Base-by-base conservation (phyloP, 92 coral and sea anemone genomes). In the Plumapathes pennacea region DNA sequence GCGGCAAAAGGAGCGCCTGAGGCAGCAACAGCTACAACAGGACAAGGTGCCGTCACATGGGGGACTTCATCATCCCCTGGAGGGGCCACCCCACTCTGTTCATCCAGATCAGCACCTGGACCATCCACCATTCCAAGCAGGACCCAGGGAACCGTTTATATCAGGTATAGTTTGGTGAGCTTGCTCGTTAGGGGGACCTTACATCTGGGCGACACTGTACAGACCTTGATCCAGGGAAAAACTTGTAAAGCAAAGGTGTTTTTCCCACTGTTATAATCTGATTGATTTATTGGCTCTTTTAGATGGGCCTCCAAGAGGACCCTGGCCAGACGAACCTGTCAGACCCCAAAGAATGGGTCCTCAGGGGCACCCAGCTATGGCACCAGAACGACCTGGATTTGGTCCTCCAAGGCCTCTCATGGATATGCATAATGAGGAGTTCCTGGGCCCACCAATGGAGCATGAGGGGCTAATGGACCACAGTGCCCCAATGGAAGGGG, bases 1-100 rank as follows among this genome's bases (percentile, higher is more conserved):
- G 50, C 77, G 90, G 47, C 80, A 85, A 56, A 83, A 79, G 64
- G 94, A 89, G 40, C 66, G 66, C 46, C 67, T 65, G 60, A 47
- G 46, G 34, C 36, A 48, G 46, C 56, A 34, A 18, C 69, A 15
- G 38, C n/a, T 48, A 49, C 25, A 18, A n/a, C n/a, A n/a, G n/a
- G n/a, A n/a, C n/a, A n/a, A n/a, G n/a, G n/a, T n/a, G n/a, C n/a
- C n/a, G n/a, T n/a, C n/a, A n/a, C n/a, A n/a, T n/a, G n/a, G n/a
- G n/a, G n/a, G n/a, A n/a, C n/a, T n/a, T n/a, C n/a, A 32, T 10
- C 59, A 46, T 33, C 50, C 34, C 18, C 44, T 20, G 28, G 61
- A 54, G 10, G 62, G 19, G 18, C 53, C 8, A 9, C 62, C 38
- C 9, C 66, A 14, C 32, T 33, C 39, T 31, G 66, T 62, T 0